Evolutionary conservation across 2,888 invertebrate genomes (phyloP), one percentile per base, ranked within the genome.

Genomic region (Kryphioiulus occultus): DNA sequence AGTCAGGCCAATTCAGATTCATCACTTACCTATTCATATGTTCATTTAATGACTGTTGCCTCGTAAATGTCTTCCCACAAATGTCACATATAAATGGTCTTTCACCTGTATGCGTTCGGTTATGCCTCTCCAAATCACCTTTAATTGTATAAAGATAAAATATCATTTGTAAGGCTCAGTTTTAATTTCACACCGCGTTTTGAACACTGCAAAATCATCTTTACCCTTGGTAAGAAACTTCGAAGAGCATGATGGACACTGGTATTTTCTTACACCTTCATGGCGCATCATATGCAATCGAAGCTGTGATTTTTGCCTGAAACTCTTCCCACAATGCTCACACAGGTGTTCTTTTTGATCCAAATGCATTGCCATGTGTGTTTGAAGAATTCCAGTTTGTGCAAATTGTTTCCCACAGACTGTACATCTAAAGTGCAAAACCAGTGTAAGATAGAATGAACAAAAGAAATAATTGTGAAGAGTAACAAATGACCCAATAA

Each of bases 21-120:
- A 15, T 12, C 15, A 15, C 47, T 47, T 9, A 47, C 47, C 47
- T 88, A 89, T 92, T 92, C 89, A 91, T 91, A 89, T 92, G 92
- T 89, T 92, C 92, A 82, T 91, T 91, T 17, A 92, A 90, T 84
- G 92, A 92, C 89, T 92, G 92, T 47, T 91, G 91, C 26, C 92
- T 89, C 26, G 92, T 92, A 89, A 92, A 92, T 7, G 91, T 91
- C 89, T 92, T 91, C 0, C 91, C 91, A 89, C 92, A 92, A 35
- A 91, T 88, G 26, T 90, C 89, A 89, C 92, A 92, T 9, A 90
- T 88, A 89, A 90, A 92, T 1, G 92, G 92, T 68, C 91, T 90
- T 86, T 91, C 91, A 0, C 92, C 92, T 32, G 92, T 91, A 89
- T 92, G 92, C n/a, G 90, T 91, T 35, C 91, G 89, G 53, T 89